A percentile compares a stretch with the other conserved stretches of the same genome.
Conservation (phyloP, 2,113 vertebrate species). For the Pteruthius melanotis region DNA sequence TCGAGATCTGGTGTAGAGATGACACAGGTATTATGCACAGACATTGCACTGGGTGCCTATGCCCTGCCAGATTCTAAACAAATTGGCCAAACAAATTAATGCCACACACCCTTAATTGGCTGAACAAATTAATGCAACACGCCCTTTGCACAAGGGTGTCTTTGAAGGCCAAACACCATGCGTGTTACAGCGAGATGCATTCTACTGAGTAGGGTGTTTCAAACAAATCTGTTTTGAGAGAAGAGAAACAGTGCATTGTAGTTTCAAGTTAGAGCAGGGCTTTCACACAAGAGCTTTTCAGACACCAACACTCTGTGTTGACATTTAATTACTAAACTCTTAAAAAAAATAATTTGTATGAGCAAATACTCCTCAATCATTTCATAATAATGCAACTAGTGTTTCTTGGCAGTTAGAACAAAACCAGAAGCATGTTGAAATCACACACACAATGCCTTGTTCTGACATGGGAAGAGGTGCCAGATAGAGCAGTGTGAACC, state of each 20-base stretch:
- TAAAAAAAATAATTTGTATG: constrained; percentile 70
- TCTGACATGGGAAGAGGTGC: constrained; percentile 64
- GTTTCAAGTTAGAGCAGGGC: constrained; percentile 43
- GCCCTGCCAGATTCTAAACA: constrained; percentile 60
- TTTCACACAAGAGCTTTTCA: not conserved
- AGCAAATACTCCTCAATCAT: constrained; percentile 69
- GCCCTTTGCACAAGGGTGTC: constrained; percentile 41
- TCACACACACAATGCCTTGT: constrained; percentile 66
- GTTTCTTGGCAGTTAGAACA: constrained; percentile 71
- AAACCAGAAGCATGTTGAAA: constrained; percentile 74
- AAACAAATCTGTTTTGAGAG: constrained; percentile 1
- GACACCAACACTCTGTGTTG: constrained; percentile 1
- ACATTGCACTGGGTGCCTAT: not conserved
- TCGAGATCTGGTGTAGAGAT: constrained; percentile 29
- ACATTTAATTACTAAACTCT: constrained; percentile 61
- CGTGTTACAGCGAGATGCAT: not conserved
- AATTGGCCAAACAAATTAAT: constrained; percentile 70
- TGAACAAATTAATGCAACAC: constrained; percentile 68
- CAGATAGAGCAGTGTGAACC: constrained; percentile 52
- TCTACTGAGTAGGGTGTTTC: constrained; percentile 24
- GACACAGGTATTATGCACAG: constrained; percentile 30
- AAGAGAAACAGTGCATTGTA: not conserved
- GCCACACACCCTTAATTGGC: constrained; percentile 62
- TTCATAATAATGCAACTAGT: constrained; percentile 72
- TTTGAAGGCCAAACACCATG: constrained; percentile 42